Conservation (phyloP, 2,888 invertebrate species). For the Parapristionchus giblindavisi region DNA sequence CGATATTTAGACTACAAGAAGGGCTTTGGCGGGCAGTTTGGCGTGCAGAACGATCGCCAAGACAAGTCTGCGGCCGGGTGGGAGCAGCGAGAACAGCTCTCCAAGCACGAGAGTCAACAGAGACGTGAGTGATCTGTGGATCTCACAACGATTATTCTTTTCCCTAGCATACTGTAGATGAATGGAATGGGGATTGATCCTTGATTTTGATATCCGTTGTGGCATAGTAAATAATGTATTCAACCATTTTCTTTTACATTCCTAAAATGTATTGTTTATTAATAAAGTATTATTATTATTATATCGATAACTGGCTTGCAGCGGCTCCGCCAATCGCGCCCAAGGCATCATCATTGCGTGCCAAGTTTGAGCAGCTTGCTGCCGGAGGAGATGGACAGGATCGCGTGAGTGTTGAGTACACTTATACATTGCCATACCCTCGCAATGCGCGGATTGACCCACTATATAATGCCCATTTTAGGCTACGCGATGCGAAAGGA, state of each 20-base stretch:
- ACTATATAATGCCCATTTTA: no score
- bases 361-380: constrained; percentile 64
- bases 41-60: constrained; percentile 62
- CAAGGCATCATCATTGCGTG: constrained; percentile 62
- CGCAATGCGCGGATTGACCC: not conserved
- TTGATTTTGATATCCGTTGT: not conserved
- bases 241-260: not conserved
- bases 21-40: constrained; percentile 72
- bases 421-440: not conserved
- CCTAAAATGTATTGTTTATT: not conserved
- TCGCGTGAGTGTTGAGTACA: constrained; percentile 8
- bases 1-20: constrained; percentile 58
- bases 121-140: constrained; percentile 30
- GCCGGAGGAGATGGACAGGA: constrained; percentile 39
- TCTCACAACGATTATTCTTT: no score
- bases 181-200: not conserved
- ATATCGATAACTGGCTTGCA: not conserved
- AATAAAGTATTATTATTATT: no score
- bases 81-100: constrained; percentile 81
- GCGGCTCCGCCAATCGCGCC: constrained; percentile 57
- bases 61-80: constrained; percentile 78
- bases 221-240: not conserved
- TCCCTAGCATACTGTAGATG: no score
- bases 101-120: constrained; percentile 83
- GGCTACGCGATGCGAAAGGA: no score